Percentiles rank a stretch among this genome's conserved stretches.
Evolutionary conservation across 2,888 invertebrate species (phyloP).

Genomic region (Dastarcus helophoroides): DNA sequence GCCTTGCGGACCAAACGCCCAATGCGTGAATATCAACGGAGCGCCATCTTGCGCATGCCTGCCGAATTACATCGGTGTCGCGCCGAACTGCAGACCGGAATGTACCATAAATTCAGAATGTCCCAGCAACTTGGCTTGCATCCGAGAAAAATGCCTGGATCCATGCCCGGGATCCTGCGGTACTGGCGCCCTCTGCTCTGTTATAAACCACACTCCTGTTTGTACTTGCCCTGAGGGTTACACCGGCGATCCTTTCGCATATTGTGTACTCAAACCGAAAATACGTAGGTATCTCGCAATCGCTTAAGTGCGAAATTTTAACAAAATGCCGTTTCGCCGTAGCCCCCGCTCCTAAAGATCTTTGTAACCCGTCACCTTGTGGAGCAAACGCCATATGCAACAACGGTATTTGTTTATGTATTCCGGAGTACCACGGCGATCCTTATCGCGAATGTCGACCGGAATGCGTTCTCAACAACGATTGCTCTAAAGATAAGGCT

Average conservation of each 20-base stretch:
- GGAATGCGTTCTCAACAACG: constrained; percentile 59
- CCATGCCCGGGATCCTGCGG: constrained; percentile 75
- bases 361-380: constrained; percentile 58
- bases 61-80: constrained; percentile 52
- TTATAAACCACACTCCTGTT: constrained; percentile 63
- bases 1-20: constrained; percentile 43
- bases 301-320: not conserved
- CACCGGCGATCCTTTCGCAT: constrained; percentile 61
- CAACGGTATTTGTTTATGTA: constrained; percentile 62
- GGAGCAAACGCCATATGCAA: constrained; percentile 65
- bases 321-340: constrained; percentile 26
- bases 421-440: constrained; percentile 66
- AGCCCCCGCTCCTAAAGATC: constrained; percentile 38
- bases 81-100: constrained; percentile 55
- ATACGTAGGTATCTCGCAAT: constrained; percentile 23
- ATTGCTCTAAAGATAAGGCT: constrained; percentile 56
- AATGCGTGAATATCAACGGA: constrained; percentile 45
- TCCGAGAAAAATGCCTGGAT: constrained; percentile 63
- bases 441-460: constrained; percentile 62
- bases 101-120: constrained; percentile 67
- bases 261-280: constrained; percentile 34
- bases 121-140: constrained; percentile 58
- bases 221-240: constrained; percentile 53
- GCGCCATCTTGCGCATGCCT: constrained; percentile 54
- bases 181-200: constrained; percentile 58